Conservation (phyloP, 2,113 vertebrate genomes). For the Chaetorhynchus papuensis region DNA sequence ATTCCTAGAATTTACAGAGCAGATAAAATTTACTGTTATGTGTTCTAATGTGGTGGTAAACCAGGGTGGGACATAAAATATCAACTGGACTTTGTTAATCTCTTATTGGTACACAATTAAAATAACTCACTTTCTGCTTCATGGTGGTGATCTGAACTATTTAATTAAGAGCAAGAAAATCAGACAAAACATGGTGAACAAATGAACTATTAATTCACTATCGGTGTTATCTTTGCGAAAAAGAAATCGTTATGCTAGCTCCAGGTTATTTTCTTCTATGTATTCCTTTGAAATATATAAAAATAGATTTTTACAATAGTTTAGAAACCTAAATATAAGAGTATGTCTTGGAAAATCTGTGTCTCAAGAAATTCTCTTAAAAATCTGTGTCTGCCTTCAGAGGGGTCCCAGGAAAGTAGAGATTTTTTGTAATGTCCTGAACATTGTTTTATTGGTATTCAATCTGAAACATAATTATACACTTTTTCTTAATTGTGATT, state of each 20-base stretch:
- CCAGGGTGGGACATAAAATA: not conserved
- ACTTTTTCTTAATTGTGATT: not conserved
- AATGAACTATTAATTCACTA: not conserved
- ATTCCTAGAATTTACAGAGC: not conserved
- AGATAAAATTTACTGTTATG: not conserved
- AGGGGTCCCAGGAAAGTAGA: not conserved
- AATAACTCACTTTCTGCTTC: not conserved
- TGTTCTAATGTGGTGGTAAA: not conserved
- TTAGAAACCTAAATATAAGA: not conserved
- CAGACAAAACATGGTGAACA: not conserved
- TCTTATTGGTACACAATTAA: not conserved
- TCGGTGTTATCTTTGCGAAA: not conserved
- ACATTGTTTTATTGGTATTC: not conserved
- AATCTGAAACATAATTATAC: not conserved
- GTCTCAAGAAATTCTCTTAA: not conserved
- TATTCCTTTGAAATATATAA: not conserved
- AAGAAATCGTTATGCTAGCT: not conserved
- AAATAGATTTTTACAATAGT: not conserved
- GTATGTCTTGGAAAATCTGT: not conserved
- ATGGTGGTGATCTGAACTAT: not conserved
- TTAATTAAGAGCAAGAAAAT: not conserved
- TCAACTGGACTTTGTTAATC: not conserved
- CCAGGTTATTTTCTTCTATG: not conserved
- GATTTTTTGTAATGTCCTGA: not conserved
- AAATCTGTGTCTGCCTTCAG: not conserved